A percentile compares a stretch with the other conserved stretches of the same genome.
phyloP scores from a whole-genome alignment of 2,113 vertebrate species.

The Pangasianodon hypophthalmus region DNA sequence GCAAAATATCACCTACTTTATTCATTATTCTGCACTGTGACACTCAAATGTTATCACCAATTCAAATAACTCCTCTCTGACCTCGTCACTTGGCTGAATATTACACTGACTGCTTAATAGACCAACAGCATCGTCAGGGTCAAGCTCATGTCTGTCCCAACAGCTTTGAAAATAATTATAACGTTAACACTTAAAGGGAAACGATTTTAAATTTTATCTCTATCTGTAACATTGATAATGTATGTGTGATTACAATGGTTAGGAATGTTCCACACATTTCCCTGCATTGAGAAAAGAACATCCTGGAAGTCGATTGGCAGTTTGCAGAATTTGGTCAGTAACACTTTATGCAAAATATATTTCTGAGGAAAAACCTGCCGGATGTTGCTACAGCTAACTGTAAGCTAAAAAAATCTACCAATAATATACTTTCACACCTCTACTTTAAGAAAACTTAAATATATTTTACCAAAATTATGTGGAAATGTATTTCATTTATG shows the following conservation, averaged over 20 bases:
- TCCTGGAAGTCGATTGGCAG: neutral
- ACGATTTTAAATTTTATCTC: neutral
- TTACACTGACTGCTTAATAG: neutral
- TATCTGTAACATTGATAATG: neutral
- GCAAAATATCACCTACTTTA: neutral
- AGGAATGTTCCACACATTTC: no score
- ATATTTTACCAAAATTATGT: no score
- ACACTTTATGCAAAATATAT: neutral
- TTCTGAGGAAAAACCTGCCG: neutral
- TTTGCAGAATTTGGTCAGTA: neutral
- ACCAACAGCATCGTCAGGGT: constrained; percentile 8
- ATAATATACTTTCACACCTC: no score
- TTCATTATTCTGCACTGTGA: constrained; percentile 37
- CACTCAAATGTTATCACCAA: constrained; percentile 23
- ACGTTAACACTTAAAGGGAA: neutral
- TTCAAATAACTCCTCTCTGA: constrained; percentile 32
- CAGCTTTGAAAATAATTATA: neutral
- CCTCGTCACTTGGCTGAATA: neutral
- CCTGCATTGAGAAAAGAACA: neutral
- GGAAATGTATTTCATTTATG: no score
- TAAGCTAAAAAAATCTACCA: no score
- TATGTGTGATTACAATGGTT: neutral
- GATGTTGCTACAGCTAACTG: no score
- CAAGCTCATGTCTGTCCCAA: neutral
- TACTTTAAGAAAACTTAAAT: no score